Base-by-base conservation (phyloP, 1,140 invertebrate species). In the Drosophila prosaltans region DNA sequence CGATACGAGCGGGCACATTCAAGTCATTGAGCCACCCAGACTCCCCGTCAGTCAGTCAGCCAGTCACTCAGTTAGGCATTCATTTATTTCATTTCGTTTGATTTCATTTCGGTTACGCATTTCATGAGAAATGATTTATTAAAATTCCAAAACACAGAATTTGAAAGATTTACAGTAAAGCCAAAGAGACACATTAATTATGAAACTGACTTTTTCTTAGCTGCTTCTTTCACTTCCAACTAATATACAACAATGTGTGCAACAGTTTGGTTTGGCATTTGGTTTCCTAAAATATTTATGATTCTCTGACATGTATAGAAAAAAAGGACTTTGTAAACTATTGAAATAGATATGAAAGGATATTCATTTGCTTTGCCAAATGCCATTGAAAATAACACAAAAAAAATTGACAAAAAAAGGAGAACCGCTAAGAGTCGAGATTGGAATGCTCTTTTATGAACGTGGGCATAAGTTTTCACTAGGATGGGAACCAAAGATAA, bases 111-210 rank as follows among this genome's bases (percentile, higher is more conserved):
- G 68, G 71, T 58, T 84, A 72, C 77, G 80, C 73, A 89, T 80
- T 81, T 81, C 85, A 73, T 65, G 68, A 68, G 69, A 73, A 84
- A 89, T 89, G 84, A 89, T 89, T 89, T 89, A 89, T 89, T 89
- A 84, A 89, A 89, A 89, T 89, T 89, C 84, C 84, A 57, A 58
- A 78, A 78, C 60, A 64, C 32, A 66, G 39, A 60, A 65, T 48
- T 51, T 48, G 65, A 73, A 26, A 69, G 60, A 70, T 48, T 39
- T 16, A 62, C 28, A 30, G 61, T 54, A 61, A 54, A 65, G 69
- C 68, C 28, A 54, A 77, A 79, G 69, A 71, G 69, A 76, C 79
- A 76, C 79, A 86, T 86, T 74, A 86, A 86, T 86, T 86, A 86
- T 86, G 78, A 72, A 81, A 84, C 71, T 74, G 76, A 75, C 79